phyloP scores from a whole-genome alignment of 2,113 vertebrate genomes.

The Myrmecobius fasciatus region DNA sequence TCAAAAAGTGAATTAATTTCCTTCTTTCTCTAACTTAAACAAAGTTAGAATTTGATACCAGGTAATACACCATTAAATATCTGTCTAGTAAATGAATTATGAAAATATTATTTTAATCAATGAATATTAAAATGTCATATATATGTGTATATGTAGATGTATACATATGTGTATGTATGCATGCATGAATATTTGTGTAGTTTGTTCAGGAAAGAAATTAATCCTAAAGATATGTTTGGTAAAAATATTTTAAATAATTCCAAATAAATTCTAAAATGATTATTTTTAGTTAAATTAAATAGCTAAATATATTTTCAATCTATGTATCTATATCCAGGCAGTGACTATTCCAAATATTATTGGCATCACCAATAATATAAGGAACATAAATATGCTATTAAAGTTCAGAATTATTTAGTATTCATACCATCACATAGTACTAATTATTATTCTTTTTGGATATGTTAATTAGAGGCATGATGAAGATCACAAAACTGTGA shows the following conservation, averaged over 20 bases:
- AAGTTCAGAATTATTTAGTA: conserved; percentile 35
- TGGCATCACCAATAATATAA: not conserved
- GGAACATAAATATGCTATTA: not conserved
- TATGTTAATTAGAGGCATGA: conserved; percentile 28
- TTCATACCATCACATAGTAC: conserved; percentile 36
- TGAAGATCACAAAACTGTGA: conserved; percentile 15
- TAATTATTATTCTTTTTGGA: conserved; percentile 50
- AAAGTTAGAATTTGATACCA: not conserved
- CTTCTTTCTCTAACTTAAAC: not conserved
- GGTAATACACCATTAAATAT: not conserved
- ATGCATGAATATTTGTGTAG: too few species aligned
- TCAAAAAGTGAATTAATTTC: not conserved
- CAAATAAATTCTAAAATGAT: conserved; percentile 6
- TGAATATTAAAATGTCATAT: not conserved
- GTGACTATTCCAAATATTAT: not conserved
- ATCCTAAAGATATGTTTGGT: not conserved
- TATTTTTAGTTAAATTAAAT: not conserved
- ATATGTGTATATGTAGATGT: too few species aligned
- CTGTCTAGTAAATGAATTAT: not conserved
- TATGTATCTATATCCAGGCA: not conserved
- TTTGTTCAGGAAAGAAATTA: not conserved
- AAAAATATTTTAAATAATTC: conserved; percentile 15
- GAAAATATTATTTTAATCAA: not conserved
- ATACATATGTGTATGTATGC: too few species aligned
- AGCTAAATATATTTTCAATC: not conserved